Conservation (phyloP, 1,140 invertebrate genomes). For the Zaprionus davidi region DNA sequence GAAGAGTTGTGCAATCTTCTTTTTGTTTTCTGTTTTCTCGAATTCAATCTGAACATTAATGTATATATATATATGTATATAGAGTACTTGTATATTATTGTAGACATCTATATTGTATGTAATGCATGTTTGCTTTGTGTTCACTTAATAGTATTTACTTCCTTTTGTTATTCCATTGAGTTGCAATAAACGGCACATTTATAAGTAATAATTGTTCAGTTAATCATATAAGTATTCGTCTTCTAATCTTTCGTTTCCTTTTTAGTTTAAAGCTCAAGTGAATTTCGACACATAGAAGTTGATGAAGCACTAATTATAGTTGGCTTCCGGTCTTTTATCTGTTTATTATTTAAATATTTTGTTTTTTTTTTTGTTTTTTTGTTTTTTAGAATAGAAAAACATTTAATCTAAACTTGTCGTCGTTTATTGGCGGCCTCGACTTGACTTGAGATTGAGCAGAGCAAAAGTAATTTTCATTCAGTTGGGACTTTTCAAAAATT, state of each 20-base stretch:
- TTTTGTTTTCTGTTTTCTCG: constrained; percentile 24
- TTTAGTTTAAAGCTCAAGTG: constrained; percentile 75
- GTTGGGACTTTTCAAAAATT: constrained; percentile 20
- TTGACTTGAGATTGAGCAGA: constrained; percentile 30
- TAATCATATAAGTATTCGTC: constrained; percentile 9
- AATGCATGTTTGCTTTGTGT: constrained; percentile 26
- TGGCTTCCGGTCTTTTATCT: constrained; percentile 21
- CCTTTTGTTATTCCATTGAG: constrained; percentile 41
- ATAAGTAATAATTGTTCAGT: constrained; percentile 75
- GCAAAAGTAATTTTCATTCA: constrained; percentile 37
- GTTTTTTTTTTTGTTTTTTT: constrained; percentile 1
- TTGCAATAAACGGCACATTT: constrained; percentile 76
- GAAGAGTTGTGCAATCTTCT: constrained; percentile 80
- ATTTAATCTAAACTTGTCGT: constrained; percentile 29
- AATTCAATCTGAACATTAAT: constrained; percentile 32
- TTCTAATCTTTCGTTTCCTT: constrained; percentile 13
- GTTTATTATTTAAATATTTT: not conserved
- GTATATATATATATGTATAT: constrained; percentile 35
- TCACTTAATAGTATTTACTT: constrained; percentile 23
- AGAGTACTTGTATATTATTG: constrained; percentile 66
- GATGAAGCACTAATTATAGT: constrained; percentile 44
- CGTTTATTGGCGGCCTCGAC: constrained; percentile 36
- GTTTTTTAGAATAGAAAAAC: constrained; percentile 19
- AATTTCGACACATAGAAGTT: constrained; percentile 74
- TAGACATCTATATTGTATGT: constrained; percentile 68